Percentiles rank a stretch among this genome's conserved stretches.
phyloP scores from a whole-genome alignment of 2,797 vertebrate genomes.

The Tauraco hartlaubi region DNA sequence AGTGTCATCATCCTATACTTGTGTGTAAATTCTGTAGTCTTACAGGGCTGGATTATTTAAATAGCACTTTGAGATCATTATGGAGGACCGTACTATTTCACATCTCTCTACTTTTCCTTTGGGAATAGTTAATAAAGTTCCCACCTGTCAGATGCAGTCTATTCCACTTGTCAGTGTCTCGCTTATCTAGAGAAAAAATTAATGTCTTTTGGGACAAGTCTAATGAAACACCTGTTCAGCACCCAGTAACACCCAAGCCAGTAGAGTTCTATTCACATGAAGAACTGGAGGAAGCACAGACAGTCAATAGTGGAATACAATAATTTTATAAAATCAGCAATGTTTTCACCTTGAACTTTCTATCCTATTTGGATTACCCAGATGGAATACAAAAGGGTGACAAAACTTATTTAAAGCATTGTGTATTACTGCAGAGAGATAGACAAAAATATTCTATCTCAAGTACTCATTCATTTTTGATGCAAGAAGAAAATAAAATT shows the following conservation, averaged over 20 bases:
- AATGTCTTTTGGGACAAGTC: not conserved
- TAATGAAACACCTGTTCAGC: slow-evolving; percentile 20
- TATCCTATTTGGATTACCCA: not conserved
- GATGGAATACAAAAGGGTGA: not conserved
- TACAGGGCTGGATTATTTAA: not conserved
- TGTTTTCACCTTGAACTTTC: not conserved
- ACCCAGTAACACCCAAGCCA: not conserved
- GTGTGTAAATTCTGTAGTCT: not conserved
- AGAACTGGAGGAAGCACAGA: not conserved
- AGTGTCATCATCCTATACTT: not conserved
- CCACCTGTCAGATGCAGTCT: not conserved
- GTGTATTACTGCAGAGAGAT: not conserved
- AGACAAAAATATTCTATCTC: not conserved
- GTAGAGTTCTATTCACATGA: not conserved
- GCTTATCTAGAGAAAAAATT: not conserved
- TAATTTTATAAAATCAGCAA: not conserved
- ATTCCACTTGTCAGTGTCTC: not conserved
- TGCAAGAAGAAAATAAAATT: not conserved
- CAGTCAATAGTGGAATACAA: not conserved
- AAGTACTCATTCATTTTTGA: not conserved
- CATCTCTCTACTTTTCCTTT: not conserved
- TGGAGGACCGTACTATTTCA: not conserved
- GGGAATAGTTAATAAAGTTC: not conserved
- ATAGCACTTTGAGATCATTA: not conserved
- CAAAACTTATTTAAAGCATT: not conserved